Base-by-base conservation (phyloP, 2,113 vertebrate genomes). In the Podilymbus podiceps region DNA sequence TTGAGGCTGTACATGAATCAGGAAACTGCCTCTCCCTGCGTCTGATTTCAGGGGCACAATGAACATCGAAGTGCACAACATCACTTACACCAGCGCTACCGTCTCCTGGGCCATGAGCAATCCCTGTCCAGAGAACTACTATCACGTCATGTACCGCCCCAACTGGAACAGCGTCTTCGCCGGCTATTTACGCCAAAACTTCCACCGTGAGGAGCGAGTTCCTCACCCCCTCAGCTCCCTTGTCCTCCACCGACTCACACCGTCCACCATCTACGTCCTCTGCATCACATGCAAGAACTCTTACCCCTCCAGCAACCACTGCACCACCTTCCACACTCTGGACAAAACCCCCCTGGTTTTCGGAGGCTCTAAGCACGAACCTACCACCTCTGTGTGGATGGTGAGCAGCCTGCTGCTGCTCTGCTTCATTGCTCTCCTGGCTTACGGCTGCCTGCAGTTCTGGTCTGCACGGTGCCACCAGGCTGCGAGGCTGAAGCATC, bases 141-240 rank as follows among this genome's bases (percentile, higher is more conserved):
- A 98, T 90, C 98, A 97, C 20, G 74, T 98, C 84, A 97, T 97
- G 97, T 98, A 98, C 35, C 97, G 96, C 33, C 98, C 98, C 93
- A 98, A 97, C 35, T 98, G 98, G 98, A 98, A 98, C 94, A 98
- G 97, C 15, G 87, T 98, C 92, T 98, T 98, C 0, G 97, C 98
- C 0, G 88, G 98, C 16, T 98, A 98, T 60, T 93, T 98, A 33
- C 98, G 96, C 83, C 97, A 98, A 76, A 97, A 95, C 90, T 97
- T 98, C 88, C 97, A 98, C 81, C 98, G 94, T 0, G 98, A 98
- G 95, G 97, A 98, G 90, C 97, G 89, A 73, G 98, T 98, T 14
- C 98, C 97, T 42, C 96, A 95, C 35, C 93, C 97, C 1, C 89
- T 97, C 94, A 98, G 97, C 95, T 98, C 97, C 3, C 93, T 98